Evolutionary conservation across 2,888 invertebrate genomes (phyloP), one percentile per base, ranked within the genome.

Genomic region (Ashinkailepas kermadecensis): DNA sequence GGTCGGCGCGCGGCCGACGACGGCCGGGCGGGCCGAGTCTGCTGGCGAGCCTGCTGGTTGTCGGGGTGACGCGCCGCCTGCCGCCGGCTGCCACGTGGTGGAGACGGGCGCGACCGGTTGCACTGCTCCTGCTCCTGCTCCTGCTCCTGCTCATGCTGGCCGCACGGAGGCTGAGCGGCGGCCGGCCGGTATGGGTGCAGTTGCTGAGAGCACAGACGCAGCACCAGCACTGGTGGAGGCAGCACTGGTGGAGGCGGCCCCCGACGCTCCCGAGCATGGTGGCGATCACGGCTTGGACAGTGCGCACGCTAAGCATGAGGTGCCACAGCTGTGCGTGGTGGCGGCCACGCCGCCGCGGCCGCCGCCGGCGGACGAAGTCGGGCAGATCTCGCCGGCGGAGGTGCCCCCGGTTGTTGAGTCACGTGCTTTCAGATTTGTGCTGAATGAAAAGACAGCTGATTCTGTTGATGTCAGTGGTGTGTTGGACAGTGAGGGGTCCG

Each of bases 341-440:
- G 74, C 54, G 12, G 74, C 74, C 2, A 74, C 74, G 54, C 74
- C 74, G 74, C 74, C 74, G 15, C 74, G 74, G 54, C 74, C 39
- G 39, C 54, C 74, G 15, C 18, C 8, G 18, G 25, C 74, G 4
- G 74, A 13, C 18, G 54, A 74, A 54, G 1, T 18, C 11, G 39
- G 54, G 18, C 74, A 74, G 74, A 12, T 18, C 8, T 74, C 74
- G 54, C 39, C 39, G 15, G 18, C 25, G 74, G 54, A 74, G 74
- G 74, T 54, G 74, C 74, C 74, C 39, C 74, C 74, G 23, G 8
- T 18, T 25, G 54, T 8, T 21, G 74, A 74, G 39, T 25, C 74
- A 9, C 74, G 74, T 74, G 74, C 74, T 74, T 74, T 74, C 74
- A 74, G 74, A 54, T 54, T 74, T 25, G 74, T 74, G 7, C 7